Conservation (phyloP, 2,888 invertebrate species). For the Coleophora deauratella region DNA sequence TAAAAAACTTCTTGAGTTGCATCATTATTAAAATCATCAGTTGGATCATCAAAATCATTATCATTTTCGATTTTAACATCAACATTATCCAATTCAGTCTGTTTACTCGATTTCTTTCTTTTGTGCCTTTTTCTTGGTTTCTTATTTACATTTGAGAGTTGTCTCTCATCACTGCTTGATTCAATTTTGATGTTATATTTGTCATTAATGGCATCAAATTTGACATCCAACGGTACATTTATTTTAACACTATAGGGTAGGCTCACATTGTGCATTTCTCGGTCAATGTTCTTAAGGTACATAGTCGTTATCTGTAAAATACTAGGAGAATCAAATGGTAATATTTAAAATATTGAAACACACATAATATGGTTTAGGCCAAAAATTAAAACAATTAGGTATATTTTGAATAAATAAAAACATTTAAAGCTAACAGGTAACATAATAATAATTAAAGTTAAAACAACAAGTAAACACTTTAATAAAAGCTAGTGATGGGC, state of each 20-base stretch:
- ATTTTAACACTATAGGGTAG: neutral
- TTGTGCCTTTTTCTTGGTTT: neutral
- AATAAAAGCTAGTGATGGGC: no score
- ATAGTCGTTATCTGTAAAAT: slow-evolving; percentile 23
- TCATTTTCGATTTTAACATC: no score
- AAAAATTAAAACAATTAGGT: neutral
- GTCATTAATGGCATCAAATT: neutral
- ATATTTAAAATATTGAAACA: neutral
- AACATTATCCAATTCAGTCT: no score
- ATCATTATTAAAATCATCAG: no score
- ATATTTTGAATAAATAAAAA: neutral
- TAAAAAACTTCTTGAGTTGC: no score
- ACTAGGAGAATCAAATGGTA: neutral
- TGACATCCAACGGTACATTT: neutral
- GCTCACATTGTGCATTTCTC: slow-evolving; percentile 1
- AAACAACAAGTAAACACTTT: neutral
- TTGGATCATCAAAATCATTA: no score
- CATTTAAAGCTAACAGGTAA: neutral
- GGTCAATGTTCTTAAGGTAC: slow-evolving; percentile 17
- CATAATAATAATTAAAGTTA: neutral
- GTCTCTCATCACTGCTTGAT: neutral
- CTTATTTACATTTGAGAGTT: neutral
- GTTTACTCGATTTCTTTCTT: neutral
- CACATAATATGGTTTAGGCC: neutral
- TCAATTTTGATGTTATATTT: neutral